phyloP scores from a whole-genome alignment of 1,140 invertebrate genomes.

The Drosophila elegans region DNA sequence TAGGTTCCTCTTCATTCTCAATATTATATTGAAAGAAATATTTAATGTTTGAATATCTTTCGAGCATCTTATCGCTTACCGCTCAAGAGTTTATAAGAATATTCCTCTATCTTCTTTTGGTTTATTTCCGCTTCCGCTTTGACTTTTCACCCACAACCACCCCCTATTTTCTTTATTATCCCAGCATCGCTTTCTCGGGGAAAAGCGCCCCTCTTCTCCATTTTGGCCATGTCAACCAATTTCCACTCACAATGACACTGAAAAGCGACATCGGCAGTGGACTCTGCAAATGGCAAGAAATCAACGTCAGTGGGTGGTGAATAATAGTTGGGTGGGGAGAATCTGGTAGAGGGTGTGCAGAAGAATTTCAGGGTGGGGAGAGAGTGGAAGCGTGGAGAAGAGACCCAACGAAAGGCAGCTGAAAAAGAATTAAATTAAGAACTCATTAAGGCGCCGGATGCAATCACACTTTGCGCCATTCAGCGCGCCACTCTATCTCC shows the following conservation, averaged over 20 bases:
- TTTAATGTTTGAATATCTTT: not conserved
- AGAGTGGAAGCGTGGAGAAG: slow-evolving; percentile 13
- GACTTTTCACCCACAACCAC: not conserved
- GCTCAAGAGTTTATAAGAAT: no score
- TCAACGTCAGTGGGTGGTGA: slow-evolving; percentile 65
- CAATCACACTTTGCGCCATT: slow-evolving; percentile 84
- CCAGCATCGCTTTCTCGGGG: not conserved
- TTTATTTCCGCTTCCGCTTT: slow-evolving; percentile 40
- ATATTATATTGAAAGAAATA: no score
- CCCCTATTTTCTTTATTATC: no score
- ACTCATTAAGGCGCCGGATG: slow-evolving; percentile 84
- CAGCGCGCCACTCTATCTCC: slow-evolving; percentile 60
- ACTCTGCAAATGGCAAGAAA: slow-evolving; percentile 76
- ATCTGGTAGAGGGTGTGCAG: slow-evolving; percentile 8
- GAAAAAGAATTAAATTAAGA: slow-evolving; percentile 84
- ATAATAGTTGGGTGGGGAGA: not conserved
- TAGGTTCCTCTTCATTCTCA: no score
- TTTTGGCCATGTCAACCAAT: slow-evolving; percentile 55
- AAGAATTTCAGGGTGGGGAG: slow-evolving; percentile 7
- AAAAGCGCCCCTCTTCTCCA: slow-evolving; percentile 3
- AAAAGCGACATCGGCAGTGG: slow-evolving; percentile 68
- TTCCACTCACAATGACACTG: slow-evolving; percentile 71
- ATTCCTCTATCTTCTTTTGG: slow-evolving; percentile 11
- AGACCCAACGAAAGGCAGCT: slow-evolving; percentile 75
- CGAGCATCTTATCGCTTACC: not conserved